Conservation (phyloP, 2,797 vertebrate genomes). For the Anas flavirostris region DNA sequence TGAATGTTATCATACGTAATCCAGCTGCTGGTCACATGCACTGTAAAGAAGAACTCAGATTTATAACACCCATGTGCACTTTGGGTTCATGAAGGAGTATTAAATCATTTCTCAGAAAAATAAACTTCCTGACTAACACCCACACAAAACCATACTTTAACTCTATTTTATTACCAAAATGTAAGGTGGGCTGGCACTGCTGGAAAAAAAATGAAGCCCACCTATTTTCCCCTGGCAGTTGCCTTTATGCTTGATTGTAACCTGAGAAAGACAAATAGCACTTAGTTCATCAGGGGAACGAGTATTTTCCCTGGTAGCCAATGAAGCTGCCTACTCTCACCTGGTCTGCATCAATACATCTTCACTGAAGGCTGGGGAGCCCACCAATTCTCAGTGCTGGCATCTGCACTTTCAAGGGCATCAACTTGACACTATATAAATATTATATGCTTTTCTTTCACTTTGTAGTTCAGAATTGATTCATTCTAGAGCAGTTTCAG, state of each 20-base stretch:
- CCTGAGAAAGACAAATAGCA: neutral
- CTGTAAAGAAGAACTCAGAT: neutral
- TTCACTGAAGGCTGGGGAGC: neutral
- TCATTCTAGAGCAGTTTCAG: neutral
- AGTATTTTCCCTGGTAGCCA: neutral
- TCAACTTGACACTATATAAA: conserved; percentile 31
- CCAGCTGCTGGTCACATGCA: neutral
- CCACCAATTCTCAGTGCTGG: neutral
- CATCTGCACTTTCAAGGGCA: conserved; percentile 44
- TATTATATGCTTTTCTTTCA: conserved; percentile 21
- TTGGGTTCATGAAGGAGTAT: neutral
- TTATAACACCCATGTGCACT: neutral
- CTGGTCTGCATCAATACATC: conserved; percentile 3
- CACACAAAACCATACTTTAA: neutral
- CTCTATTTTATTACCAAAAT: conserved; percentile 6
- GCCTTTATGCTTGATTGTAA: neutral
- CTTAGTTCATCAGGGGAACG: neutral
- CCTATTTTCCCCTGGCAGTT: neutral
- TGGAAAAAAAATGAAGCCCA: neutral
- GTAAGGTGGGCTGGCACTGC: neutral
- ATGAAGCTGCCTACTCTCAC: neutral
- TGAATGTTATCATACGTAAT: neutral
- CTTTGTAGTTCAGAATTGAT: conserved; percentile 38
- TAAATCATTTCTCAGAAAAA: neutral
- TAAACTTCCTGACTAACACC: neutral